Conservation (phyloP, 2,888 invertebrate species). For the Hanleya hanleyi region DNA sequence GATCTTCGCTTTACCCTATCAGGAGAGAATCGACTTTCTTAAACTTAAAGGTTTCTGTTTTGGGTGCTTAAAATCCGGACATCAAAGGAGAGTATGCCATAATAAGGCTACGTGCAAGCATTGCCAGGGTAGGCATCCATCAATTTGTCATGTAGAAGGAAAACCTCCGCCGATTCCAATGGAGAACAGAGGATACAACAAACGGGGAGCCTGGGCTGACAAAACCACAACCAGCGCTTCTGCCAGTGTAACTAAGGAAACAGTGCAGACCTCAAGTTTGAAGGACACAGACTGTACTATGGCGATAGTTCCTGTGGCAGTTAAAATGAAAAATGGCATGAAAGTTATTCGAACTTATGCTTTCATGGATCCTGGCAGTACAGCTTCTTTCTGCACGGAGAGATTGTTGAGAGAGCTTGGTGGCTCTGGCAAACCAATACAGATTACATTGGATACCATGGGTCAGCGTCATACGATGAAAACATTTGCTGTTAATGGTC, state of each 20-base stretch:
- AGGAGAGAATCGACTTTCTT: no score
- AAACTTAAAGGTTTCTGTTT: no score
- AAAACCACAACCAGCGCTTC: not conserved
- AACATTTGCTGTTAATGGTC: not conserved
- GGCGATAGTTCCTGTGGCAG: conserved; percentile 1
- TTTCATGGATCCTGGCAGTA: not conserved
- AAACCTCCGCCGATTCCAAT: no score
- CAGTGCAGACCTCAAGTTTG: not conserved
- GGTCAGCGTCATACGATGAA: not conserved
- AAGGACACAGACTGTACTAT: not conserved
- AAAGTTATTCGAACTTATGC: not conserved
- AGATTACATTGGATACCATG: not conserved
- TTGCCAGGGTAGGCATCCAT: no score
- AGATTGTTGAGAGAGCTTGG: not conserved
- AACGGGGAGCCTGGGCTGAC: no score
- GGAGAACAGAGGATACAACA: no score
- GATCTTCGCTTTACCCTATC: no score
- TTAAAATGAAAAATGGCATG: conserved; percentile 2
- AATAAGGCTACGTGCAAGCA: no score
- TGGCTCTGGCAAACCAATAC: not conserved
- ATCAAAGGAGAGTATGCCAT: no score
- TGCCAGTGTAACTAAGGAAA: not conserved
- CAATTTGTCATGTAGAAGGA: no score
- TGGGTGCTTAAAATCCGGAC: no score
- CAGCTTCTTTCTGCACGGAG: not conserved